Percentiles rank a stretch among this genome's conserved stretches.
Evolutionary conservation across 2,888 invertebrate species (phyloP).

Genomic region (Diaperis boleti): DNA sequence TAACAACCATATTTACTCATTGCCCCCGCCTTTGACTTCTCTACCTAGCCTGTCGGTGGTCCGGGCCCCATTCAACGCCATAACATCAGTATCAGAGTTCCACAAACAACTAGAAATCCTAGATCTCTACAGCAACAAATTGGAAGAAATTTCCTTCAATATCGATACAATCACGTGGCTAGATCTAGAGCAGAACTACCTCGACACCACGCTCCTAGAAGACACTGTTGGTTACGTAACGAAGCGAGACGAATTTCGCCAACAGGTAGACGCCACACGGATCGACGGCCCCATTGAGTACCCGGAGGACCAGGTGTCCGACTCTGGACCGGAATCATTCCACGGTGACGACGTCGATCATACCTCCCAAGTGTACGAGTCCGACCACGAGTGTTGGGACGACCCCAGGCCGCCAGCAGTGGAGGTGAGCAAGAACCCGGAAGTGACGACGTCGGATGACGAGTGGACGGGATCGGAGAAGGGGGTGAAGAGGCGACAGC

Average conservation of each 20-base stretch:
- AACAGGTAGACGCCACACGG: background rate
- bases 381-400: conserved; percentile 29
- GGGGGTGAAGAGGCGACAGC: background rate
- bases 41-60: conserved; percentile 22
- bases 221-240: background rate
- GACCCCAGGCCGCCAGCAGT: no score
- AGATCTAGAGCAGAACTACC: conserved; percentile 36
- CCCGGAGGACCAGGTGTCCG: background rate
- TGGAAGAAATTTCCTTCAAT: conserved; percentile 18
- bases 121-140: conserved; percentile 37
- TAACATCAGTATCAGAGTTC: conserved; percentile 11
- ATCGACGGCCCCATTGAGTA: background rate
- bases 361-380: background rate
- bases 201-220: conserved; percentile 8
- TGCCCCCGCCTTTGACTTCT: conserved; percentile 12
- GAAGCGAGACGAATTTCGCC: conserved; percentile 10
- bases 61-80: conserved; percentile 17
- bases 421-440: conserved; percentile 5
- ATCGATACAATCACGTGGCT: conserved; percentile 11
- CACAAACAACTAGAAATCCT: conserved; percentile 19
- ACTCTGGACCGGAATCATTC: background rate
- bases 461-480: conserved; percentile 26
- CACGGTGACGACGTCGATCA: background rate
- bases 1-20: conserved; percentile 21
- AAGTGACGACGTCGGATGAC: conserved; percentile 34